A percentile compares a stretch with the other conserved stretches of the same genome.
These are phyloP conservation scores for Dicroscelio sp. DNA, from an alignment of 2,888 invertebrate genomes.

Conservation along the genomic window DNA sequence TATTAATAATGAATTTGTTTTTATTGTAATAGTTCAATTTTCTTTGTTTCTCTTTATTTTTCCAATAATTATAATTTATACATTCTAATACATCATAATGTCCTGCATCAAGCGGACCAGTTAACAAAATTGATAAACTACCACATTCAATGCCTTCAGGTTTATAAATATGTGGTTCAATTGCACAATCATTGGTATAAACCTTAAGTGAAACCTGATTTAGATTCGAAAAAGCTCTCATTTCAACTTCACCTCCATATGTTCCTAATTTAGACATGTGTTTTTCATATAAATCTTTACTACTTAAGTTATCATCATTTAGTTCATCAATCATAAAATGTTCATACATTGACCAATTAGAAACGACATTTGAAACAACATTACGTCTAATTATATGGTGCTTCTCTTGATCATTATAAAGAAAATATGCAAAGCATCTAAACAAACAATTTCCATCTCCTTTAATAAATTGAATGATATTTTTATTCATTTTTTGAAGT, in stretches of 20 bases:
- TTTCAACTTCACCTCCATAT: neutral
- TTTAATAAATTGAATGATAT: neutral
- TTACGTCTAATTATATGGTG: neutral
- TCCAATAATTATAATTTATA: neutral
- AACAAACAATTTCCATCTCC: slow-evolving; percentile 20
- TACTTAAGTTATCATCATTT: neutral
- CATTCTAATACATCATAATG: slow-evolving; percentile 7
- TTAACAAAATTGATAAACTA: neutral
- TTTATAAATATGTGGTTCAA: too few species aligned
- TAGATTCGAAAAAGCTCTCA: neutral
- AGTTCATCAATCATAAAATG: neutral
- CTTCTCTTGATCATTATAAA: neutral
- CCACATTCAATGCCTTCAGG: neutral
- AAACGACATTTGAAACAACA: neutral
- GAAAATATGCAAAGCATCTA: neutral
- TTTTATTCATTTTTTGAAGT: neutral
- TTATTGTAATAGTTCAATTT: neutral
- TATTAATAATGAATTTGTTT: slow-evolving; percentile 5
- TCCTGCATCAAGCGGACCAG: neutral
- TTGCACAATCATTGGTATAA: too few species aligned
- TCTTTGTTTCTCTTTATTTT: neutral
- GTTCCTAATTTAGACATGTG: neutral
- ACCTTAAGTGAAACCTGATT: neutral
- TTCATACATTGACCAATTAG: neutral
- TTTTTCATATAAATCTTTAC: neutral